Evolutionary conservation across 2,113 vertebrate species (phyloP).

Genomic region (Tichodroma muraria): DNA sequence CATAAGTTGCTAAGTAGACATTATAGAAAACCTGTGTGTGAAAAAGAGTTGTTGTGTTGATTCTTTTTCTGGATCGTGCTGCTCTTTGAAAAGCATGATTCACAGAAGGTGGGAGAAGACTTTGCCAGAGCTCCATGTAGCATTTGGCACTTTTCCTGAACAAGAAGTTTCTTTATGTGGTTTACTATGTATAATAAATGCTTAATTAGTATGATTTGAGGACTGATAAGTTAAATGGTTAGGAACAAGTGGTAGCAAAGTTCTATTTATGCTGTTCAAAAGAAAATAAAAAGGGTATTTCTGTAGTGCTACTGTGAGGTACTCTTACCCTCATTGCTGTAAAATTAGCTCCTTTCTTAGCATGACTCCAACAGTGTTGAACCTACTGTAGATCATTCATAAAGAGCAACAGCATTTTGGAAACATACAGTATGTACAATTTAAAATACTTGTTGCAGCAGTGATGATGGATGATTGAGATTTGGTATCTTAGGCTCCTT

Average conservation of each 20-base stretch:
- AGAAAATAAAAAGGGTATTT: not conserved
- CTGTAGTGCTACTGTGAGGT: not conserved
- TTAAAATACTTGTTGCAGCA: not conserved
- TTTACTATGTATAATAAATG: constrained; percentile 23
- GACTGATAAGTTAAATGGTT: constrained; percentile 48
- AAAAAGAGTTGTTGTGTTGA: constrained; percentile 2
- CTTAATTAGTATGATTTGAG: constrained; percentile 52
- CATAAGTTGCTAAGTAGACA: not conserved
- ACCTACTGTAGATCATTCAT: not conserved
- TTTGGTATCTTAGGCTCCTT: not conserved
- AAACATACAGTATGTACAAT: not conserved
- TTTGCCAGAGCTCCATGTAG: constrained; percentile 1
- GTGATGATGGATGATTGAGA: not conserved
- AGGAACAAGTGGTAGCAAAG: constrained; percentile 28
- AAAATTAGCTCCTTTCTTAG: not conserved
- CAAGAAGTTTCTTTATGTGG: constrained; percentile 40
- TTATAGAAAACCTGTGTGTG: not conserved
- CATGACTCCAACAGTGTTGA: not conserved
- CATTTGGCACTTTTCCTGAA: constrained; percentile 50
- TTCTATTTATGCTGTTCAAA: not conserved
- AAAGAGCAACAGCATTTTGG: not conserved
- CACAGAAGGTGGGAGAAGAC: not conserved
- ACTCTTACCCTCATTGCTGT: not conserved
- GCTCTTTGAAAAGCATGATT: constrained; percentile 17
- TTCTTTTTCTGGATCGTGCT: not conserved